Evolutionary conservation across 2,888 invertebrate genomes (phyloP).

Genomic region (Balanococcus diminutus): DNA sequence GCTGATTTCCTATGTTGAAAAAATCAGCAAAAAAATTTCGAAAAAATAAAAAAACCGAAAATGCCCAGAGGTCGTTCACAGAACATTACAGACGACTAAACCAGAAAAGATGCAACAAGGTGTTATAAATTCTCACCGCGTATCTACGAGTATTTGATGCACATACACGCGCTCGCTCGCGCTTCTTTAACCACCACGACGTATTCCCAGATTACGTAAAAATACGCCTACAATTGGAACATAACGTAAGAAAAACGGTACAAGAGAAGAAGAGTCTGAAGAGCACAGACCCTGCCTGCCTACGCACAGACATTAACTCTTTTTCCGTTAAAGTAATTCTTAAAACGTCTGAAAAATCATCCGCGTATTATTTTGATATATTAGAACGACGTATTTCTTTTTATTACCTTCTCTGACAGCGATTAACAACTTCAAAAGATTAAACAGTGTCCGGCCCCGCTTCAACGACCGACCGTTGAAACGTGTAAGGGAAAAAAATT

Average conservation of each 20-base stretch:
- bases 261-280: not conserved
- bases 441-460: not conserved
- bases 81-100: not conserved
- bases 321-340: slow-evolving; percentile 24
- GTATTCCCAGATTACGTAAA: slow-evolving; percentile 6
- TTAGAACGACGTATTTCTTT: slow-evolving; percentile 10
- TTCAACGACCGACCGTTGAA: not conserved
- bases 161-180: not conserved
- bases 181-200: not conserved
- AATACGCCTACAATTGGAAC: not conserved
- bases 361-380: slow-evolving; percentile 2
- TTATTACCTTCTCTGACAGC: not conserved
- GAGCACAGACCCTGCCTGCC: not conserved
- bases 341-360: not conserved
- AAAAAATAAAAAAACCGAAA: not conserved
- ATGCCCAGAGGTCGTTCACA: too few species aligned
- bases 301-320: slow-evolving; percentile 29
- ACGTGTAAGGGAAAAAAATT: not conserved
- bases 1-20: too few species aligned
- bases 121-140: slow-evolving; percentile 33
- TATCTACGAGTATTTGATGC: not conserved
- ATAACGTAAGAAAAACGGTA: not conserved
- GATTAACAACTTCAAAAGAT: not conserved
- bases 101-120: slow-evolving; percentile 3
- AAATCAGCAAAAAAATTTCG: too few species aligned